Evolutionary conservation across 2,797 vertebrate genomes (phyloP).

Genomic region (Sylvia borin): DNA sequence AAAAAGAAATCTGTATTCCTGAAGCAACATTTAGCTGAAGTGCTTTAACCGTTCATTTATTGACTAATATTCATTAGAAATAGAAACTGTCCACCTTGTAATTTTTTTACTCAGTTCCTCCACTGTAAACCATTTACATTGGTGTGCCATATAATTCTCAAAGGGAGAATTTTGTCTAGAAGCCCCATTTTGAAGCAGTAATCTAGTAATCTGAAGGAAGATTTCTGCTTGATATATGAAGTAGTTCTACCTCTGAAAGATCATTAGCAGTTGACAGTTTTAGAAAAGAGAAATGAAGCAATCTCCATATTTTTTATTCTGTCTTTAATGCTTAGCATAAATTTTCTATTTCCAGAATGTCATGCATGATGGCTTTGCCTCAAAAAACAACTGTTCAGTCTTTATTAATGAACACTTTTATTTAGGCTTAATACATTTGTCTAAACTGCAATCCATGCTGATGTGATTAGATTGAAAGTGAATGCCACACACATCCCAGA

Average conservation of each 20-base stretch:
- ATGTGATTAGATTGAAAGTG: background rate
- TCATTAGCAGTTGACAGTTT: slow-evolving; percentile 6
- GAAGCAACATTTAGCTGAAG: background rate
- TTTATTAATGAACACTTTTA: slow-evolving; percentile 4
- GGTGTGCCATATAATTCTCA: background rate
- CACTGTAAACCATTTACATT: background rate
- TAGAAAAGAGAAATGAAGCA: slow-evolving; percentile 32
- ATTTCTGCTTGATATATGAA: background rate
- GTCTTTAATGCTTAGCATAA: background rate
- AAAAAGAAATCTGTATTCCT: background rate
- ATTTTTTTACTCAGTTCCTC: background rate
- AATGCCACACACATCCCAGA: background rate
- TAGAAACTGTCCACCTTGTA: background rate
- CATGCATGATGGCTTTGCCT: background rate
- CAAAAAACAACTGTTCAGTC: slow-evolving; percentile 15
- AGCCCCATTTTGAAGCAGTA: background rate
- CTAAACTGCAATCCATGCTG: background rate
- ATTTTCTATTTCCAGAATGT: slow-evolving; percentile 5
- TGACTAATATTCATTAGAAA: background rate
- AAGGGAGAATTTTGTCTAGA: background rate
- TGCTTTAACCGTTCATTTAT: background rate
- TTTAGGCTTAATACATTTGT: slow-evolving; percentile 8
- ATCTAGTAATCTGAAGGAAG: background rate
- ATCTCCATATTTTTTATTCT: background rate
- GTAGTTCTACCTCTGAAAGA: background rate